phyloP scores from a whole-genome alignment of 2,797 vertebrate species.

The Chaenodraco wilsoni region DNA sequence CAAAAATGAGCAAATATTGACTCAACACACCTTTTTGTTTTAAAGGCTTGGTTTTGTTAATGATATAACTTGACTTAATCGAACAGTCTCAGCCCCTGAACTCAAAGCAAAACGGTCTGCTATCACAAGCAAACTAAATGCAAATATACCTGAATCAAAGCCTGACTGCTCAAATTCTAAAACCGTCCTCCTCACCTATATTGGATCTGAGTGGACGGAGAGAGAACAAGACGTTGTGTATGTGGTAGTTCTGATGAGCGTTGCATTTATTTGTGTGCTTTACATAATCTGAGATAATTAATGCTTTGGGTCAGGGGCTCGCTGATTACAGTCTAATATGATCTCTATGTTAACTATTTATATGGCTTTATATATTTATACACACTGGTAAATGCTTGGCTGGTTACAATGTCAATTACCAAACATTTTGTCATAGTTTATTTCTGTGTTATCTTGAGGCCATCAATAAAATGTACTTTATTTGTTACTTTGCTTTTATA shows the following conservation, averaged over 20 bases:
- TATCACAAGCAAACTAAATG: constrained; percentile 14
- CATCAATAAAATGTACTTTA: constrained; percentile 39
- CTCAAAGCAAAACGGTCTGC: constrained; percentile 23
- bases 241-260: constrained; percentile 30
- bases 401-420: constrained; percentile 82
- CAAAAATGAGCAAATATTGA: constrained; percentile 74
- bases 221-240: constrained; percentile 7
- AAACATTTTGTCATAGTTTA: constrained; percentile 59
- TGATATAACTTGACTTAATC: constrained; percentile 28
- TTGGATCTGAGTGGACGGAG: constrained; percentile 36
- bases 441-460: constrained; percentile 61
- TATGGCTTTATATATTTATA: constrained; percentile 71
- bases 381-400: constrained; percentile 79
- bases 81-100: constrained; percentile 16
- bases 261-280: constrained; percentile 33
- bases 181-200: constrained; percentile 26
- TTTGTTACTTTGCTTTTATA: constrained; percentile 55
- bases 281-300: constrained; percentile 38
- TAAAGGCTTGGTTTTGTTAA: constrained; percentile 41
- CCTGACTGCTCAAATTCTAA: background rate
- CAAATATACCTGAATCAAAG: constrained; percentile 29
- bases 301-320: constrained; percentile 60
- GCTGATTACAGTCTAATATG: constrained; percentile 43
- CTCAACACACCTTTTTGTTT: constrained; percentile 48
- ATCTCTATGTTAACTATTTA: constrained; percentile 62